These are phyloP conservation scores for Norana najaformis DNA, from an alignment of 2,888 invertebrate species.

Conservation along the genomic window DNA sequence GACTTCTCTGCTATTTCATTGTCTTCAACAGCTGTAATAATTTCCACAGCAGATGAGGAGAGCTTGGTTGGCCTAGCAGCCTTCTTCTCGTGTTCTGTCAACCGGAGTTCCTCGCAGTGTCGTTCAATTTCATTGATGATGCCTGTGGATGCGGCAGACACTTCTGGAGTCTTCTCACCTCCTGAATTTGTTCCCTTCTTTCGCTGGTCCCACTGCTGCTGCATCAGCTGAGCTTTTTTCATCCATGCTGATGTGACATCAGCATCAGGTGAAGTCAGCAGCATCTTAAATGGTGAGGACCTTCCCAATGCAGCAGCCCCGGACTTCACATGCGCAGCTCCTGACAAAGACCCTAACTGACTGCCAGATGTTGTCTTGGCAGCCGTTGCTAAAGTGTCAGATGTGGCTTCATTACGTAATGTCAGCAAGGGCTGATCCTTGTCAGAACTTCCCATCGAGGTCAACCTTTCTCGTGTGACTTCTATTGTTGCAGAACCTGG, in stretches of 20 bases:
- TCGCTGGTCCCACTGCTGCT: conserved; percentile 32
- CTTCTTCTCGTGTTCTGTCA: background rate
- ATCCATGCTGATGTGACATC: background rate
- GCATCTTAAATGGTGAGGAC: conserved; percentile 16
- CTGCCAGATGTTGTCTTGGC: background rate
- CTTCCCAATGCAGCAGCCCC: conserved; percentile 1
- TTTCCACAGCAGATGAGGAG: background rate
- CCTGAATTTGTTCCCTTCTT: conserved; percentile 3
- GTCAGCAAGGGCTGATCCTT: background rate
- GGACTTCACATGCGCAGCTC: background rate
- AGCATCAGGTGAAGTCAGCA: conserved; percentile 24
- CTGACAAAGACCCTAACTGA: background rate
- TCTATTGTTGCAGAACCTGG: background rate
- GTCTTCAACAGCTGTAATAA: background rate
- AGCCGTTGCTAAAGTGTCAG: background rate
- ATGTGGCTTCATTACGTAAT: background rate
- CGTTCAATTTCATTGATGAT: background rate
- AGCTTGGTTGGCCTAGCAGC: background rate
- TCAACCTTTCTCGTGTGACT: background rate
- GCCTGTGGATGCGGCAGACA: background rate
- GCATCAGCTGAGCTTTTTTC: conserved; percentile 31
- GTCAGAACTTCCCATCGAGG: background rate
- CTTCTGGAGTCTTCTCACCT: background rate
- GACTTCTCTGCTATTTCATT: background rate
- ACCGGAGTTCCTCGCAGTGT: background rate